Evolutionary conservation across 2,797 vertebrate genomes (phyloP), one percentile per base, ranked within the genome.

Genomic region (Microchirus variegatus): DNA sequence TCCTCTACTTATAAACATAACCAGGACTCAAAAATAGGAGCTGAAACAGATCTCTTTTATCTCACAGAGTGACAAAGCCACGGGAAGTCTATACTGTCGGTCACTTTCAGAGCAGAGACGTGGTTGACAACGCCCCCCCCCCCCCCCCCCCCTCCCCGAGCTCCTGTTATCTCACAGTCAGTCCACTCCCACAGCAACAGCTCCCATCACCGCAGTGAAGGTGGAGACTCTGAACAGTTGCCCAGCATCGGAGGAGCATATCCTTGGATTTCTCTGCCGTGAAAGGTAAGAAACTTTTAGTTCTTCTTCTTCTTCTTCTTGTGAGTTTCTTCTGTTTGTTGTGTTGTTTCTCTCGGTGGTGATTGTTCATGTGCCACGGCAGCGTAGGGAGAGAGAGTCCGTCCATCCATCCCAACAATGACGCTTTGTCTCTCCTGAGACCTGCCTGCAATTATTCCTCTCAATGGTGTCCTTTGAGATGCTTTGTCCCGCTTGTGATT

Each of bases 401-500:
- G 55, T 51, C 52, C 63, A 58, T 51, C 52, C 59, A 22, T 22
- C 22, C 22, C 22, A 65, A 84, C 82, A 90, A 79, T 57, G 72
- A 71, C 36, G 60, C 73, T 73, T 85, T 89, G 70, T 86, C 75
- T 56, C 80, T 56, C 80, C 44, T 45, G 70, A 70, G 77, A 86
- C 61, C 75, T 79, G 68, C 63, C 68, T 57, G 65, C 40, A 61
- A 69, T 81, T 78, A 77, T 59, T 73, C 41, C 14, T 14, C 59
- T 87, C 64, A 83, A 67, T 75, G 77, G 52, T 38, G 37, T 73
- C 75, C 79, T 83, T 79, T 86, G 75, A 82, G 63, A 64, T 75
- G 61, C n/a, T n/a, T n/a, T 36, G 11, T 19, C 37, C 36, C 44
- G 35, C 49, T 38, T 18, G 6, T 75, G 59, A 57, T 78, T 78